Evolutionary conservation across 2,888 invertebrate genomes (phyloP), one percentile per base, ranked within the genome.

Genomic region (Drosophila pseudotakahashii): DNA sequence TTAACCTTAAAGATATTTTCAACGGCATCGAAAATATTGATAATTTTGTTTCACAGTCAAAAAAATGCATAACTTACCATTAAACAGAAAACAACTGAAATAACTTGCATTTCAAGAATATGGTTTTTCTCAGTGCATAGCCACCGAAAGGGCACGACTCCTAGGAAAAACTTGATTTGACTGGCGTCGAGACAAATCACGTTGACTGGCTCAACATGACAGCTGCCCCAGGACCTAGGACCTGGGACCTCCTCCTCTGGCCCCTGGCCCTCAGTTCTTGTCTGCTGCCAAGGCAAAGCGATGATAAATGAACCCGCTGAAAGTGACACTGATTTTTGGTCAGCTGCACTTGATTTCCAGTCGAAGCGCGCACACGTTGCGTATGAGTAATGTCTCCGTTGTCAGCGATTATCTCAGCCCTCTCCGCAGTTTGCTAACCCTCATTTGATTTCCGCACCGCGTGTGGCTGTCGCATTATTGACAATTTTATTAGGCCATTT

Each of bases 121-220:
- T 5, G 0, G 0, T 37, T 58, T 42, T 7, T 10, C 19, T 0
- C 14, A 19, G 50, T 57, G 44, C 19, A 1, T 7, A n/a, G 10
- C 14, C 9, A 34, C 14, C 34, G 16, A 61, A 47, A 36, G 23
- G 39, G 19, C 48, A 34, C 16, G 19, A 19, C 45, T 59, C 7
- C 16, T 51, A 63, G 54, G 36, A 59, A 55, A 60, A 71, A 60
- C 68, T 72, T 67, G 78, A 79, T 77, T 73, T 62, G 60, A 45
- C 67, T 68, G 77, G 71, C 64, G 73, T 47, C 62, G 64, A 68
- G 73, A 78, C 81, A 83, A 87, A 87, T 84, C 87, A 82, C 88
- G 76, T 68, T 75, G 78, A 79, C 72, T 66, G 69, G 61, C 77
- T 79, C 68, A 69, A 77, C 75, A 71, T 79, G 79, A 79, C 83